Percentiles rank a stretch among this genome's conserved stretches.
Evolutionary conservation across 1,140 invertebrate genomes (phyloP).

Genomic region (Schlechtendalia chinensis): DNA sequence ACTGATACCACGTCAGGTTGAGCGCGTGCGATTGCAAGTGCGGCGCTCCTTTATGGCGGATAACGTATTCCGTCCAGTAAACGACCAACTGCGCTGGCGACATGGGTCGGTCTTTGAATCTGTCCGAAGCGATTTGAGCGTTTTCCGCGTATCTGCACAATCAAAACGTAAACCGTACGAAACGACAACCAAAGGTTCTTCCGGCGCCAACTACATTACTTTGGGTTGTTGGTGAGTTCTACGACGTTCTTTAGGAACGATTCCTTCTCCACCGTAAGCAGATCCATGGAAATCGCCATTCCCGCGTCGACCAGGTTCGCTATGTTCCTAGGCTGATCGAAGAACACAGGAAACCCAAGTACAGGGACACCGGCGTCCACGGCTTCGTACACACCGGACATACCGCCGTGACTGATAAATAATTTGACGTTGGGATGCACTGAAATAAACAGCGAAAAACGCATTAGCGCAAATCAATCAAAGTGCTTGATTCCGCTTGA

Average conservation of each 20-base stretch:
- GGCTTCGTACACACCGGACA: conserved; percentile 68
- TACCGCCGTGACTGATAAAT: conserved; percentile 71
- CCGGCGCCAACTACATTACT: background rate
- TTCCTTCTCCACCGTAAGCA: conserved; percentile 55
- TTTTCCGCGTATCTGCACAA: background rate
- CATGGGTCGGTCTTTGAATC: conserved; percentile 61
- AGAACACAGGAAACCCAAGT: conserved; percentile 66
- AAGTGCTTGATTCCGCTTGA: too few species aligned
- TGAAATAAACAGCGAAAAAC: conserved; percentile 50
- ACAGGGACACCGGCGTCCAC: conserved; percentile 69
- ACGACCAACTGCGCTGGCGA: conserved; percentile 65
- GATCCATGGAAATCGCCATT: conserved; percentile 55
- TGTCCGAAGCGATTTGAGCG: background rate
- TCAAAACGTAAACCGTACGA: too few species aligned
- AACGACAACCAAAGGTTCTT: too few species aligned
- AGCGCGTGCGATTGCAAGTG: conserved; percentile 58
- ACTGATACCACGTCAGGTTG: conserved; percentile 59
- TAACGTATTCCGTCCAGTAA: conserved; percentile 70
- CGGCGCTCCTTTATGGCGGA: conserved; percentile 61
- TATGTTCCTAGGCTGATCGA: conserved; percentile 62
- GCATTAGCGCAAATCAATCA: background rate
- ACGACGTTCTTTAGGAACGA: background rate
- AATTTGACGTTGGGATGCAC: conserved; percentile 67
- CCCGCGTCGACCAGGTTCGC: conserved; percentile 53
- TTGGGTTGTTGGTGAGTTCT: conserved; percentile 6